Conservation (phyloP, 2,797 vertebrate species). For the Oreortyx pictus region DNA sequence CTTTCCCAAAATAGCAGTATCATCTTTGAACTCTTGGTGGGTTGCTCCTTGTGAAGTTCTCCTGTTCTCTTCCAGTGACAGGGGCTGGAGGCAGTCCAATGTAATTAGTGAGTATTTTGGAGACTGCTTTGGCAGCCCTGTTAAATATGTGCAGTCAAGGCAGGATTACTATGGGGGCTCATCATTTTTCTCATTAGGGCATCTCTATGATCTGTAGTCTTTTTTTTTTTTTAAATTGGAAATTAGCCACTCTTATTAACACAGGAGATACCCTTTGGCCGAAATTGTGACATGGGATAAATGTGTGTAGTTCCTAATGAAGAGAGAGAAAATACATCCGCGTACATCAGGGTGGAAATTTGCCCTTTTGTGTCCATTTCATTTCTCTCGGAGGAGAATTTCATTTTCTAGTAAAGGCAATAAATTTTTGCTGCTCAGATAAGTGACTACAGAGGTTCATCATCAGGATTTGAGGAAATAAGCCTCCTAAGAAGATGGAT, state of each 20-base stretch:
- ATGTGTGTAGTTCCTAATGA: not conserved
- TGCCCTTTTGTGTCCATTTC: slow-evolving; percentile 68
- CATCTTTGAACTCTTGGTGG: not conserved
- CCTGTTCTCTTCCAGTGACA: slow-evolving; percentile 22
- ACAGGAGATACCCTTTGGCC: slow-evolving; percentile 23
- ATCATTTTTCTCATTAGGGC: slow-evolving; percentile 19
- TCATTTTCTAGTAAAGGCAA: slow-evolving; percentile 71
- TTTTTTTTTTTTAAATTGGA: slow-evolving; percentile 41
- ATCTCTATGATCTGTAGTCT: slow-evolving; percentile 42
- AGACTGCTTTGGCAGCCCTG: slow-evolving; percentile 43
- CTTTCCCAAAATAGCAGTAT: not conserved
- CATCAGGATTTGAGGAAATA: slow-evolving; percentile 74
- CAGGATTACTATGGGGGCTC: slow-evolving; percentile 14
- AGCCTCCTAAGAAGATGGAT: slow-evolving; percentile 72
- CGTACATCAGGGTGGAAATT: slow-evolving; percentile 26
- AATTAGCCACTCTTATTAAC: slow-evolving; percentile 58
- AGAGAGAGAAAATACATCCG: slow-evolving; percentile 9
- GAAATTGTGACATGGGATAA: slow-evolving; percentile 14
- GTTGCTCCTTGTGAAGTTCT: slow-evolving; percentile 6
- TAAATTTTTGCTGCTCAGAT: slow-evolving; percentile 71
- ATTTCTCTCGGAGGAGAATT: slow-evolving; percentile 61
- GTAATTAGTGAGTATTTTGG: slow-evolving; percentile 61
- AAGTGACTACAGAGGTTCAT: slow-evolving; percentile 75
- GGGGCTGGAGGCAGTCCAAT: slow-evolving; percentile 41
- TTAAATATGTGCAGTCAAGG: slow-evolving; percentile 56